Percentiles rank a stretch among this genome's conserved stretches.
Conservation (phyloP, 2,888 invertebrate species). For the Drosophila emarginata region DNA sequence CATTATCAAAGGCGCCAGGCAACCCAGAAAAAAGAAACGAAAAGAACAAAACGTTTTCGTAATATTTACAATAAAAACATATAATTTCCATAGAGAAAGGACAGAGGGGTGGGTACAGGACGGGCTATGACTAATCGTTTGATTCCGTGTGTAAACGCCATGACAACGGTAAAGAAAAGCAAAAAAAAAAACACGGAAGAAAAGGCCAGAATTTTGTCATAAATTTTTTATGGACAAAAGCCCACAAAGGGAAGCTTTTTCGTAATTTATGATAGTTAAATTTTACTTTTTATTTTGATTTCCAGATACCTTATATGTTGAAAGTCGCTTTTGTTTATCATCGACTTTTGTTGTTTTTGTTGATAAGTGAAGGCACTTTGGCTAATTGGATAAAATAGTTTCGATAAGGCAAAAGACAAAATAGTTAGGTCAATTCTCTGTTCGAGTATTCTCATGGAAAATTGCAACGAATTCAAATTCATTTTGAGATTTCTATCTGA, state of each 20-base stretch:
- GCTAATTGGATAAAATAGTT: slow-evolving; percentile 20
- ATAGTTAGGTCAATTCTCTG: slow-evolving; percentile 1
- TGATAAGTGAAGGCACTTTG: slow-evolving; percentile 2
- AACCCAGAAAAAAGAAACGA: not conserved
- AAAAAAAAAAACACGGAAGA: slow-evolving; percentile 5
- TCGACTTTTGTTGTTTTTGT: not conserved
- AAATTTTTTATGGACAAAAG: slow-evolving; percentile 40
- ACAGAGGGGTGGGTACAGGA: not conserved
- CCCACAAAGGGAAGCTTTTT: not conserved
- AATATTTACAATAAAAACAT: slow-evolving; percentile 4
- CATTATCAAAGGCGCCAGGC: slow-evolving; percentile 29
- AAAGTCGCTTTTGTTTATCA: slow-evolving; percentile 15
- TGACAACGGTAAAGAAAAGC: slow-evolving; percentile 37
- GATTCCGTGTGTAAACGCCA: slow-evolving; percentile 53
- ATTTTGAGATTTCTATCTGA: not conserved
- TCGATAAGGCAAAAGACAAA: not conserved
- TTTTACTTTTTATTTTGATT: not conserved
- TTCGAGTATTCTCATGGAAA: not conserved
- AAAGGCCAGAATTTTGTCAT: slow-evolving; percentile 38
- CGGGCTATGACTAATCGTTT: slow-evolving; percentile 58
- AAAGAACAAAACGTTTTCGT: not conserved
- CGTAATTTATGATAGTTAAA: slow-evolving; percentile 9
- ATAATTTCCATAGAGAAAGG: not conserved
- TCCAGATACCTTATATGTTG: not conserved
- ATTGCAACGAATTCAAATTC: not conserved